A percentile compares a stretch with the other conserved stretches of the same genome.
Conservation (phyloP, 2,888 invertebrate species). For the Smittia aterrima region DNA sequence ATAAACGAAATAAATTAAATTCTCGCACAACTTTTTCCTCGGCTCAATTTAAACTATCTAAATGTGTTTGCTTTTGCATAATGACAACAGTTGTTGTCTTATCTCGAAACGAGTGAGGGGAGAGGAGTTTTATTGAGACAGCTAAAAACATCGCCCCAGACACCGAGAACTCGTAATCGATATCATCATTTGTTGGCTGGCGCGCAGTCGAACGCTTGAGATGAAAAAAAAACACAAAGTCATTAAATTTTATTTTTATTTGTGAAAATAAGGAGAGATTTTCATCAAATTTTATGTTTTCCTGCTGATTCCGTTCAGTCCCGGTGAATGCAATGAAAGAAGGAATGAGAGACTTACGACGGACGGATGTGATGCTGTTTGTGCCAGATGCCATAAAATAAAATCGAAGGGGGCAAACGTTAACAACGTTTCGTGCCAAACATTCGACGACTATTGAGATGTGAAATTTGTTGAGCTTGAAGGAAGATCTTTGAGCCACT, state of each 20-base stretch:
- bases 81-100: neutral
- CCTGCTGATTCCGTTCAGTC: conserved; percentile 26
- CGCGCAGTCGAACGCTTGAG: neutral
- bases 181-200: neutral
- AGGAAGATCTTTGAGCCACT: neutral
- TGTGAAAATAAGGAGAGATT: neutral
- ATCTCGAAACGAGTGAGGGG: neutral
- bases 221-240: conserved; percentile 15
- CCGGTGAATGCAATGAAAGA: neutral
- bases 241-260: conserved; percentile 41
- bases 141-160: neutral
- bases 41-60: neutral
- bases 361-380: conserved; percentile 12
- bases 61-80: conserved; percentile 4
- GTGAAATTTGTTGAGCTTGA: conserved; percentile 1
- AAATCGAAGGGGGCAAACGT: neutral
- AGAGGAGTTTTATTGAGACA: neutral
- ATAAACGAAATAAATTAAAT: neutral
- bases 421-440: conserved; percentile 17
- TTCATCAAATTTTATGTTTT: conserved; percentile 40
- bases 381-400: conserved; percentile 36
- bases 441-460: conserved; percentile 23
- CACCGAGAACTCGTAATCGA: neutral
- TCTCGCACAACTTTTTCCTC: neutral
- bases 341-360: neutral